Evolutionary conservation across 2,113 vertebrate species (phyloP), one percentile per base, ranked within the genome.

Genomic region (Stercorarius parasiticus): DNA sequence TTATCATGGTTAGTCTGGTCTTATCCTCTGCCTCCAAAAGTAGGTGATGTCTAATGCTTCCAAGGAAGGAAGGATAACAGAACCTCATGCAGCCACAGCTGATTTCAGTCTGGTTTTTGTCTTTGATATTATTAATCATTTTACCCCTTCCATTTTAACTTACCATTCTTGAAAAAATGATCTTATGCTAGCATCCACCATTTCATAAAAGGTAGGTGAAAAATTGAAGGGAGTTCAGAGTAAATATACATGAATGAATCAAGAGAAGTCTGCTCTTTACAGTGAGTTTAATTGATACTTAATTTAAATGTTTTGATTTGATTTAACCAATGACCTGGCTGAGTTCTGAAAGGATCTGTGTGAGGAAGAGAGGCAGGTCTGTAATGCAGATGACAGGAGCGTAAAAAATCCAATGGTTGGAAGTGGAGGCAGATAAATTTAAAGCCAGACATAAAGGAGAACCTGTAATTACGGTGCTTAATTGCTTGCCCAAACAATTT

Each of bases 31-130:
- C 58, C 50, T 95, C 65, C 91, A 86, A 94, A 95, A 97, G 93
- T 26, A 90, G 84, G 58, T 85, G 58, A 88, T 97, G 94, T 94
- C 82, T 95, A 95, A 97, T 96, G 74, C 87, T 91, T 95, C 89
- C 74, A 73, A 64, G 85, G 72, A 96, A 95, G 82, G 90, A 96
- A 84, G 91, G 78, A 66, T 94, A 88, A 80, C 71, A 90, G 88
- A 88, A 87, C 76, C 67, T 73, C 15, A 7, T 88, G 85, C 64
- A 9, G 78, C 74, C 78, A 73, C 89, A 91, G 53, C 86, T 91
- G 81, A 95, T 94, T 95, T 82, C 84, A 76, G 61, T 91, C 62
- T 93, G 42, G 2, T 76, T 94, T 94, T 94, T 93, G 77, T 86
- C 85, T 96, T 86, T 83, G 15, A 58, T 85, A 42, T 84, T 95